Conservation (phyloP, 1,140 invertebrate species). For the Pinna nobilis region DNA sequence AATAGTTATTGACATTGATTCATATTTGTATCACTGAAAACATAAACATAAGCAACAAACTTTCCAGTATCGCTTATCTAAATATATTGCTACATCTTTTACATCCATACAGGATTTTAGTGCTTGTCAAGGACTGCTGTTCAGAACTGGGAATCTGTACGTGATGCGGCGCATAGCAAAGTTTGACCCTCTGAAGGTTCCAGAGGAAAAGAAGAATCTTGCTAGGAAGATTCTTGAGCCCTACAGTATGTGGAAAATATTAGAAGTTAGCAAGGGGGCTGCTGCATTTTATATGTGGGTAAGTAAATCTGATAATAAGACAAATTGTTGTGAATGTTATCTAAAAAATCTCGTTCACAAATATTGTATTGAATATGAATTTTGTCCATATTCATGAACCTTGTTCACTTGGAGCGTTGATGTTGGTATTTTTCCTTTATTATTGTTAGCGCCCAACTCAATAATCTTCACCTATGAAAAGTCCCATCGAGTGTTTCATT, state of each 20-base stretch:
- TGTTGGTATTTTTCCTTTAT: too few relatives aligned
- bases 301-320: neutral
- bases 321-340: too few relatives aligned
- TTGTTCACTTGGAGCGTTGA: too few relatives aligned
- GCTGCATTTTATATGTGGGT: constrained; percentile 34
- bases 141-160: constrained; percentile 19
- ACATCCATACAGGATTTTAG: constrained; percentile 19
- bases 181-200: constrained; percentile 16
- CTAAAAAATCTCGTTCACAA: neutral
- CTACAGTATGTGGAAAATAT: constrained; percentile 17
- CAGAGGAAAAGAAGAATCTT: neutral
- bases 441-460: too few relatives aligned
- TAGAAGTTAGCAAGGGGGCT: constrained; percentile 35
- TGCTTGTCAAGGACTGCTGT: constrained; percentile 24
- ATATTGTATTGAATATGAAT: neutral
- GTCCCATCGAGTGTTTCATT: too few relatives aligned
- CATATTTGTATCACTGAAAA: too few relatives aligned
- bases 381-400: too few relatives aligned
- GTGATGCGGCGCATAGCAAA: constrained; percentile 19
- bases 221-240: constrained; percentile 11
- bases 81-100: neutral
- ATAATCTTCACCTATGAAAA: too few relatives aligned
- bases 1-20: too few relatives aligned
- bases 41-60: too few relatives aligned
- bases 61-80: too few relatives aligned